Evolutionary conservation across 2,888 invertebrate species (phyloP), one percentile per base, ranked within the genome.

Genomic region (Euproctis similis): DNA sequence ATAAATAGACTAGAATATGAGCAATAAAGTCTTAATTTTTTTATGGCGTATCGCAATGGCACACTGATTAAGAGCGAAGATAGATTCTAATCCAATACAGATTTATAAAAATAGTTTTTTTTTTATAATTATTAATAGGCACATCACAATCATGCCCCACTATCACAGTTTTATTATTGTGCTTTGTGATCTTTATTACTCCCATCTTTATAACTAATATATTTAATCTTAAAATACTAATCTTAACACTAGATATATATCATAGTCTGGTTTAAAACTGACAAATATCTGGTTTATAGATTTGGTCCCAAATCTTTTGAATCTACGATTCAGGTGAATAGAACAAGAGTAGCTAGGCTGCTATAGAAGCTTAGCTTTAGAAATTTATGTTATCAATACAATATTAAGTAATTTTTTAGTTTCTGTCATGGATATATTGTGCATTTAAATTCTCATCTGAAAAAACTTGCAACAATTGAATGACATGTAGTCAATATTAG

Each of bases 1-100:
- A 59, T 61, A 68, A 73, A 71, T 74, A 82, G 82, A 84, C 82
- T 84, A 84, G 82, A 81, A 75, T 64, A 77, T 84, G 82, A 84
- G 82, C 82, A 82, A 80, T 71, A 69, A 66, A n/a, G n/a, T 72
- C 69, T 74, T 67, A 56, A 59, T 59, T 55, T 60, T n/a, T n/a
- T 60, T 69, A 80, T 78, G 78, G 77, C 77, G 70, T 44, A 65
- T 58, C 39, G 48, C 50, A 46, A 78, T 78, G 77, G 78, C 78
- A 78, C 78, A 55, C 52, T 39, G 28, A 47, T 53, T 43, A 18
- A 28, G 43, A 42, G 37, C 33, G 40, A 42, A 36, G 42, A 41
- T 34, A 41, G 35, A 34, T 35, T 34, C 28, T 42, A 36, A 44
- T 42, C 42, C 29, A 25, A 28, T 31, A 26, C 39, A 22, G 30